Conservation (phyloP, 2,888 invertebrate species). For the Drosophila anomalata region DNA sequence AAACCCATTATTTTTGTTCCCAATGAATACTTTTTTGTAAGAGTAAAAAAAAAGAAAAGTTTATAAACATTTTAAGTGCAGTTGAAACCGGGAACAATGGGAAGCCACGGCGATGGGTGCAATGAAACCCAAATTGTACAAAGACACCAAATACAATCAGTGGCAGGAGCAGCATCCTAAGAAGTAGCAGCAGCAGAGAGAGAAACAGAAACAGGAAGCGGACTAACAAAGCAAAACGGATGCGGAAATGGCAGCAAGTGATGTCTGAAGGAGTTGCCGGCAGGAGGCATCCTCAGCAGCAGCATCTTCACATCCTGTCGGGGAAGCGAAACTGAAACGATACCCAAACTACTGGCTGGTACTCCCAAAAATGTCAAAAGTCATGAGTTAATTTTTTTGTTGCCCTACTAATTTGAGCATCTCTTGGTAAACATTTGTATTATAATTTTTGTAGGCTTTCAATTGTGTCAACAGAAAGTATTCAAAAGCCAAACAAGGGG, state of each 20-base stretch:
- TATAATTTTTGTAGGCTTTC: constrained; percentile 26
- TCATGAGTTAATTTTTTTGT: constrained; percentile 19
- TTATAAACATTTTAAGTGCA: constrained; percentile 75
- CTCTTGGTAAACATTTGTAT: constrained; percentile 50
- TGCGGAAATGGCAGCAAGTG: constrained; percentile 62
- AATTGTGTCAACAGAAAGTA: constrained; percentile 48
- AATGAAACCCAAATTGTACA: constrained; percentile 69
- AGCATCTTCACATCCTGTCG: constrained; percentile 15
- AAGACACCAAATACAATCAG: constrained; percentile 45
- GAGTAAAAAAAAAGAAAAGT: constrained; percentile 45
- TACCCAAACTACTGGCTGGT: constrained; percentile 26
- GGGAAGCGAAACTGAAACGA: constrained; percentile 13
- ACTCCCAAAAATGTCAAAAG: constrained; percentile 51
- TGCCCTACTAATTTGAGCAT: constrained; percentile 40
- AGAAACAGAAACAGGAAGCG: constrained; percentile 51
- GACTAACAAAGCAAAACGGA: constrained; percentile 69
- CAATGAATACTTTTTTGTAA: background rate
- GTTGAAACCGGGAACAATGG: constrained; percentile 46
- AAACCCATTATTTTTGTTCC: constrained; percentile 1
- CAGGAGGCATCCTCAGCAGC: constrained; percentile 29
- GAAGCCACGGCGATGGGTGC: constrained; percentile 57
- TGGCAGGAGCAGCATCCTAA: constrained; percentile 20
- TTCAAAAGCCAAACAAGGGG: constrained; percentile 32
- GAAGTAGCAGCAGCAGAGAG: constrained; percentile 6
- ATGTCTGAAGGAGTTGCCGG: constrained; percentile 49